A percentile compares a stretch with the other conserved stretches of the same genome.
Evolutionary conservation across 2,113 vertebrate species (phyloP).

Genomic region (Halcyon senegalensis): DNA sequence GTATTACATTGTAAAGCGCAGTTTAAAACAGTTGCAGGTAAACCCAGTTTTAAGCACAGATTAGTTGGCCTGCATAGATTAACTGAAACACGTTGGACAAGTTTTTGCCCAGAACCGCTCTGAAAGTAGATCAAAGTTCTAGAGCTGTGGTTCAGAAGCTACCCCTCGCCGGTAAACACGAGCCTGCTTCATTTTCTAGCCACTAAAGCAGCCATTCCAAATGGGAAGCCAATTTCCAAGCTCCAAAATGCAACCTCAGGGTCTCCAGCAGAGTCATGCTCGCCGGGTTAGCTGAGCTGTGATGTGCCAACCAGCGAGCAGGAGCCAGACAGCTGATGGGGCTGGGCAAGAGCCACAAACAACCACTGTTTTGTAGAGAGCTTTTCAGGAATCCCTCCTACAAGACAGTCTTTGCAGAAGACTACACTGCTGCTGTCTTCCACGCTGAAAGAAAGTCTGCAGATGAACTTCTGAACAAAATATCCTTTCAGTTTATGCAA

Average conservation of each 20-base stretch:
- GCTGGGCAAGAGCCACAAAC: slow-evolving; percentile 45
- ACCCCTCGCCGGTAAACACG: neutral
- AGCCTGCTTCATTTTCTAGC: neutral
- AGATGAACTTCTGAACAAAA: slow-evolving; percentile 52
- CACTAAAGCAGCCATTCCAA: neutral
- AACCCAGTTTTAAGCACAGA: neutral
- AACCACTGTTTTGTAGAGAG: slow-evolving; percentile 27
- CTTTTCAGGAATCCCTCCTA: slow-evolving; percentile 64
- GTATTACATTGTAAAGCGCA: neutral
- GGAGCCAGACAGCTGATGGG: slow-evolving; percentile 54
- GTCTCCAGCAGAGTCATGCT: neutral
- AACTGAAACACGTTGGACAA: neutral
- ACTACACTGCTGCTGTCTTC: slow-evolving; percentile 57
- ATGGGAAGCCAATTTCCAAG: neutral
- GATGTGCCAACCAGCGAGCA: slow-evolving; percentile 2
- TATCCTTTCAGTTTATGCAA: slow-evolving; percentile 45
- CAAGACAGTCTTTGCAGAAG: slow-evolving; percentile 42
- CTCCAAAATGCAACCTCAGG: neutral
- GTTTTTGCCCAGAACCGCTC: neutral
- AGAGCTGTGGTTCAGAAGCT: slow-evolving; percentile 11
- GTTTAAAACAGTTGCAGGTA: neutral
- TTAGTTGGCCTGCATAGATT: neutral
- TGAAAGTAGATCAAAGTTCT: slow-evolving; percentile 24
- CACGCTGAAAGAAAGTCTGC: slow-evolving; percentile 22
- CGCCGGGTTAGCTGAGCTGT: neutral